phyloP scores from a whole-genome alignment of 2,113 vertebrate genomes.

The Psilopsiagon aymara region DNA sequence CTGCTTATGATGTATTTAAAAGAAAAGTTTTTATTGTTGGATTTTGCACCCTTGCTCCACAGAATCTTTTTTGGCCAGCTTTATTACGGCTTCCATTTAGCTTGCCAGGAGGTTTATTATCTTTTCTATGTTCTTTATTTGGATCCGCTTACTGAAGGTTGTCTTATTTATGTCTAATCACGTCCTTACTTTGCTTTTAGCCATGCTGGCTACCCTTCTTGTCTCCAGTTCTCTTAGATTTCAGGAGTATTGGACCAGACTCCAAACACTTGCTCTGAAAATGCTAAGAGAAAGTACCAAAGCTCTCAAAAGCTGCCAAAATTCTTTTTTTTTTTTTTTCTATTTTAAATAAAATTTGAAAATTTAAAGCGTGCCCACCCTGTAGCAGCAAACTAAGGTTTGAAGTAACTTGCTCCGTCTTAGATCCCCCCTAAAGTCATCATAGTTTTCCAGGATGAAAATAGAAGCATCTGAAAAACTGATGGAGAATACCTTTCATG shows the following conservation, averaged over 20 bases:
- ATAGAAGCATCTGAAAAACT: neutral
- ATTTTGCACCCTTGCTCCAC: neutral
- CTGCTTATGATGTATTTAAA: neutral
- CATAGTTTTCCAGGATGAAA: neutral
- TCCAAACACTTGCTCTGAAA: neutral
- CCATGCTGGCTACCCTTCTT: neutral
- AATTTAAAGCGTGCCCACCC: neutral
- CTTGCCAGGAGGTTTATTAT: conserved; percentile 11
- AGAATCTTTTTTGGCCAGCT: neutral
- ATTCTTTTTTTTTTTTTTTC: too few relatives aligned
- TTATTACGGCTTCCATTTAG: neutral
- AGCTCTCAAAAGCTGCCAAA: neutral
- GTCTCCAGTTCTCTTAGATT: neutral
- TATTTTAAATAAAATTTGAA: neutral
- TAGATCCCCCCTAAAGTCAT: neutral
- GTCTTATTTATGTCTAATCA: neutral
- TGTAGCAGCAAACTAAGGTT: neutral
- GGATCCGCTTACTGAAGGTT: neutral
- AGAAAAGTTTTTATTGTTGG: neutral
- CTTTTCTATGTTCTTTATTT: neutral
- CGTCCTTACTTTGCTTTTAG: neutral
- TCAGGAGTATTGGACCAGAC: neutral
- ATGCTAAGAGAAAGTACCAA: neutral
- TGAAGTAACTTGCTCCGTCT: neutral
- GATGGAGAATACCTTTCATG: neutral